These are phyloP conservation scores for Stenodera caucasica DNA, from an alignment of 2,888 invertebrate genomes.

Conservation along the genomic window DNA sequence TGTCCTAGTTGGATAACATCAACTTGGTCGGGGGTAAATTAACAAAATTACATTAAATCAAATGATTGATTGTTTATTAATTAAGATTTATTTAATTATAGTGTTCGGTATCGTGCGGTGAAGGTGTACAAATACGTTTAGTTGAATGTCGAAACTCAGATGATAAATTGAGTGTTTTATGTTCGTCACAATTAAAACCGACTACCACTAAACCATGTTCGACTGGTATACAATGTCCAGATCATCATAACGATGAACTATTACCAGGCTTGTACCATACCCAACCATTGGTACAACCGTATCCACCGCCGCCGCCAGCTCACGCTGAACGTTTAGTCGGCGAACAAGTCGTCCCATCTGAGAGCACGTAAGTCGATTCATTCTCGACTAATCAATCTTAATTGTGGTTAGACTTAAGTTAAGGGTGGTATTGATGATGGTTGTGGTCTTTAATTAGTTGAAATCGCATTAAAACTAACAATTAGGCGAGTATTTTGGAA, in stretches of 20 bases:
- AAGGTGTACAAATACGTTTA: conserved; percentile 78
- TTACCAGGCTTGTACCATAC: conserved; percentile 66
- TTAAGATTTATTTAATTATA: no score
- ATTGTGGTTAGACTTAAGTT: no score
- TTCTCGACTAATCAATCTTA: no score
- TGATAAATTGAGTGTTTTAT: conserved; percentile 62
- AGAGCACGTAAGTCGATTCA: conserved; percentile 70
- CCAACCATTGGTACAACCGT: conserved; percentile 69
- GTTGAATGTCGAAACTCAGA: conserved; percentile 75
- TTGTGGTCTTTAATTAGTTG: no score
- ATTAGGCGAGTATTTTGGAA: no score
- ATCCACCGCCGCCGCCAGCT: conserved; percentile 64
- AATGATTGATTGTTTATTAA: no score
- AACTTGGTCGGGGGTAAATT: conserved; percentile 84
- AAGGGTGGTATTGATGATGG: no score
- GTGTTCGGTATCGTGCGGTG: conserved; percentile 94
- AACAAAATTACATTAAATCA: neutral
- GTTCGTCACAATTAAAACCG: conserved; percentile 70
- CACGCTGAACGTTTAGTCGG: conserved; percentile 71
- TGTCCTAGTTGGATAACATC: conserved; percentile 89
- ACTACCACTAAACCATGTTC: conserved; percentile 72
- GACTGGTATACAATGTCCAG: conserved; percentile 72
- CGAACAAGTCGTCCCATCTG: conserved; percentile 72
- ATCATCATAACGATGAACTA: conserved; percentile 58
- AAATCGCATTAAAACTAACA: no score